Conservation (phyloP, 2,797 vertebrate genomes). For the Acanthurus tractus region DNA sequence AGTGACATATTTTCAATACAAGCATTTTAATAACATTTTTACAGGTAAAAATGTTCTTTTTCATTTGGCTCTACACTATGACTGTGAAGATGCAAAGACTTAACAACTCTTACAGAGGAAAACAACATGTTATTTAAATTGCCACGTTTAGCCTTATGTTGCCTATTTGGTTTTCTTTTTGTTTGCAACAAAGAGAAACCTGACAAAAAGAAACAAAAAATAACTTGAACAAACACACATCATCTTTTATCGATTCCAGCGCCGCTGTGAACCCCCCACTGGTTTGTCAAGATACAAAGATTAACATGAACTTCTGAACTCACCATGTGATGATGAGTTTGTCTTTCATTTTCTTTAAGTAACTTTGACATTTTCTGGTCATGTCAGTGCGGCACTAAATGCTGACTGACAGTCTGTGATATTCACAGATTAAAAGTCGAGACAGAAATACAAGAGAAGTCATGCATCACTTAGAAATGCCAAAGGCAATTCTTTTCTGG, state of each 20-base stretch:
- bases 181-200: neutral
- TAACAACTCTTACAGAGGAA: neutral
- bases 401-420: conserved; percentile 67
- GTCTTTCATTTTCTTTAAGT: conserved; percentile 37
- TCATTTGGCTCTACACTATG: neutral
- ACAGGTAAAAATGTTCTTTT: too few relatives aligned
- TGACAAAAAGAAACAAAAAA: neutral
- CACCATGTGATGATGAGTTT: neutral
- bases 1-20: too few relatives aligned
- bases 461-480: conserved; percentile 72
- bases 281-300: conserved; percentile 6
- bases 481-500: conserved; percentile 65
- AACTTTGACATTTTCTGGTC: conserved; percentile 57
- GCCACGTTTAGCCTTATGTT: conserved; percentile 7
- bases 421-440: conserved; percentile 65
- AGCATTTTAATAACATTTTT: too few relatives aligned
- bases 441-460: conserved; percentile 68
- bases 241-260: neutral
- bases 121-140: conserved; percentile 5
- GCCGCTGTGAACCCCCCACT: neutral
- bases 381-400: conserved; percentile 53
- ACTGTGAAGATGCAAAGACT: neutral
- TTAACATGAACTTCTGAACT: conserved; percentile 33
- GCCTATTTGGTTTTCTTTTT: conserved; percentile 5
- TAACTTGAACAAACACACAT: neutral